These are phyloP conservation scores for Diachasma alloeum DNA, from an alignment of 1,140 invertebrate species.

Conservation along the genomic window DNA sequence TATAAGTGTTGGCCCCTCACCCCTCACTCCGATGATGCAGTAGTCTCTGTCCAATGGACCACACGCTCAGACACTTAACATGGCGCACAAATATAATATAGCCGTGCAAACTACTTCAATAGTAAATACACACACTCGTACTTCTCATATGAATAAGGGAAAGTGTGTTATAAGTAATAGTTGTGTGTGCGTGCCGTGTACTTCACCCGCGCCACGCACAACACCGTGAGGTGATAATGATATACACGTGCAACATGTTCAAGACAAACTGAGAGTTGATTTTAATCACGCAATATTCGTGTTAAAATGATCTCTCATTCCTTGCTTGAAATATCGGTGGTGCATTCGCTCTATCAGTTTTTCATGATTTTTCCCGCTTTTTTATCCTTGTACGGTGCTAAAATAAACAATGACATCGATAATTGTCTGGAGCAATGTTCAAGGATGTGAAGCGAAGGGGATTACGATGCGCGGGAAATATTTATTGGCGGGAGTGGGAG, in stretches of 20 bases:
- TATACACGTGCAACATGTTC: neutral
- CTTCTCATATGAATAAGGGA: neutral
- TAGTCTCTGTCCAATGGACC: neutral
- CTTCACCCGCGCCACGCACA: neutral
- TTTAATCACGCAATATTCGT: neutral
- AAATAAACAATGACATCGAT: slow-evolving; percentile 2
- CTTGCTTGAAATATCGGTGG: neutral
- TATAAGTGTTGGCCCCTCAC: slow-evolving; percentile 25
- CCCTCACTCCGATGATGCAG: neutral
- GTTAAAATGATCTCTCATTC: neutral
- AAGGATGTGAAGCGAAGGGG: slow-evolving; percentile 5
- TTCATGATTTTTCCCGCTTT: neutral
- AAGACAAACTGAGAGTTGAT: neutral
- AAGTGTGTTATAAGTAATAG: neutral
- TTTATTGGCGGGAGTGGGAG: neutral
- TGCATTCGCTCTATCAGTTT: neutral
- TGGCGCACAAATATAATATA: slow-evolving; percentile 3
- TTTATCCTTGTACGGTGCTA: neutral
- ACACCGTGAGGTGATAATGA: neutral
- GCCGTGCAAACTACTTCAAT: neutral
- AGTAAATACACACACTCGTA: neutral
- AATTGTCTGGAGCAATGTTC: slow-evolving; percentile 17
- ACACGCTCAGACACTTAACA: slow-evolving; percentile 6
- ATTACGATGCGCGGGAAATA: neutral
- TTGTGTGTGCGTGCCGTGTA: neutral